Percentiles rank a stretch among this genome's conserved stretches.
phyloP scores from a whole-genome alignment of 2,113 vertebrate genomes.

The Indicator indicator region DNA sequence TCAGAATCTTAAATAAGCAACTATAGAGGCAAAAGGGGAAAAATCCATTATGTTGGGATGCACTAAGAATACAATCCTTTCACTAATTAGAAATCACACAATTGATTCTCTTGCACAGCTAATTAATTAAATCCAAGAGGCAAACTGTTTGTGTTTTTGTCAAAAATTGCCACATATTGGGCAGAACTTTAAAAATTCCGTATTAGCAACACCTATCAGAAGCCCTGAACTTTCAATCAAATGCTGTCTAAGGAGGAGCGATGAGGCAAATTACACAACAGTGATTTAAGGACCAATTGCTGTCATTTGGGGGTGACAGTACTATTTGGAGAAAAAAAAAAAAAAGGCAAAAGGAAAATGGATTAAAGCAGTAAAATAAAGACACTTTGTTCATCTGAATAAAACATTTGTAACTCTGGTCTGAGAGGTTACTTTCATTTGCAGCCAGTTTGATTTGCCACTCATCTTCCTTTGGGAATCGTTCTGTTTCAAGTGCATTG shows the following conservation, averaged over 20 bases:
- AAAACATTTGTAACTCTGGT: slow-evolving; percentile 64
- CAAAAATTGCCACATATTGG: not conserved
- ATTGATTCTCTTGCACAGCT: not conserved
- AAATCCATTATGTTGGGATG: not conserved
- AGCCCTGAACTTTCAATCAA: slow-evolving; percentile 66
- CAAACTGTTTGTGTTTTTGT: not conserved
- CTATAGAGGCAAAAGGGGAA: not conserved
- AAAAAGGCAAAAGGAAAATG: slow-evolving; percentile 12
- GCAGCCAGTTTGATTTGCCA: slow-evolving; percentile 66
- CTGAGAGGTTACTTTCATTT: slow-evolving; percentile 61
- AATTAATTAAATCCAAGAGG: not conserved
- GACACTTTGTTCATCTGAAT: slow-evolving; percentile 68
- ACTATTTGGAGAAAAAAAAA: not conserved
- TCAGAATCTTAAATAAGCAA: not conserved
- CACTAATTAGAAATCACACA: not conserved
- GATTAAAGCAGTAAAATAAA: slow-evolving; percentile 71
- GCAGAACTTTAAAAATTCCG: not conserved
- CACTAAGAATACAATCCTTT: not conserved
- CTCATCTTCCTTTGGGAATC: slow-evolving; percentile 59
- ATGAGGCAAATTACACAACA: slow-evolving; percentile 61
- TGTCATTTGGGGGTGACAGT: slow-evolving; percentile 70
- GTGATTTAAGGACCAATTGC: slow-evolving; percentile 72
- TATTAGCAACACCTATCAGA: slow-evolving; percentile 11
- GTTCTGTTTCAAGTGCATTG: slow-evolving; percentile 61
- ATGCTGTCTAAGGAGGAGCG: slow-evolving; percentile 13